Evolutionary conservation across 2,113 vertebrate species (phyloP).

Genomic region (Phocoena phocoena): DNA sequence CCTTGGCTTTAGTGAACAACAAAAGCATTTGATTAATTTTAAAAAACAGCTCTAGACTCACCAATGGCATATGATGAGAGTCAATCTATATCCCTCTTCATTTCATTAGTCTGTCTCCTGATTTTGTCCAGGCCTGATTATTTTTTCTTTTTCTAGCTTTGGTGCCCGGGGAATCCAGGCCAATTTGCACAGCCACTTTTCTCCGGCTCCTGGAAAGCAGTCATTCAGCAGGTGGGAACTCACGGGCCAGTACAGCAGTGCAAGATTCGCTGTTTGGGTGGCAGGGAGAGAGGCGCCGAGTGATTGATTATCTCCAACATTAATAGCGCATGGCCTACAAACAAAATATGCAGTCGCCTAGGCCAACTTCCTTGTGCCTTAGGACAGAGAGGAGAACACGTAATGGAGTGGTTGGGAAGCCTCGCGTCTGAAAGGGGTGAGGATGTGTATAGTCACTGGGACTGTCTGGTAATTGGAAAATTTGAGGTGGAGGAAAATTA

Average conservation of each 20-base stretch:
- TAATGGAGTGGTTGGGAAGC: neutral
- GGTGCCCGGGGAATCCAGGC: neutral
- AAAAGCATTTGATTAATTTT: neutral
- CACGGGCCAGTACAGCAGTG: no score
- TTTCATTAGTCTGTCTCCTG: neutral
- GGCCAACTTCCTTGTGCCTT: neutral
- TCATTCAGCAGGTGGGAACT: neutral
- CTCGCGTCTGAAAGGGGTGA: neutral
- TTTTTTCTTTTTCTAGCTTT: neutral
- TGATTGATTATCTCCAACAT: neutral
- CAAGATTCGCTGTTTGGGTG: neutral
- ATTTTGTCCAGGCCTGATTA: neutral
- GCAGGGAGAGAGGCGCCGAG: neutral
- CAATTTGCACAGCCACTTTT: neutral
- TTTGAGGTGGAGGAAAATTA: neutral
- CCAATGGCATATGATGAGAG: neutral
- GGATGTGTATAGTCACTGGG: neutral
- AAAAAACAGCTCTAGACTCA: neutral
- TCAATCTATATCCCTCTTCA: neutral
- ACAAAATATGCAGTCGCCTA: neutral
- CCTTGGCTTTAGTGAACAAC: neutral
- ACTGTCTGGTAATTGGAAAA: neutral
- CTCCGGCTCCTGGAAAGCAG: neutral
- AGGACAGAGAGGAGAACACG: neutral
- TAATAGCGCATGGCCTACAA: neutral